These are phyloP conservation scores for Pteronotus mesoamericanus DNA, from an alignment of 2,797 vertebrate genomes.

Conservation along the genomic window DNA sequence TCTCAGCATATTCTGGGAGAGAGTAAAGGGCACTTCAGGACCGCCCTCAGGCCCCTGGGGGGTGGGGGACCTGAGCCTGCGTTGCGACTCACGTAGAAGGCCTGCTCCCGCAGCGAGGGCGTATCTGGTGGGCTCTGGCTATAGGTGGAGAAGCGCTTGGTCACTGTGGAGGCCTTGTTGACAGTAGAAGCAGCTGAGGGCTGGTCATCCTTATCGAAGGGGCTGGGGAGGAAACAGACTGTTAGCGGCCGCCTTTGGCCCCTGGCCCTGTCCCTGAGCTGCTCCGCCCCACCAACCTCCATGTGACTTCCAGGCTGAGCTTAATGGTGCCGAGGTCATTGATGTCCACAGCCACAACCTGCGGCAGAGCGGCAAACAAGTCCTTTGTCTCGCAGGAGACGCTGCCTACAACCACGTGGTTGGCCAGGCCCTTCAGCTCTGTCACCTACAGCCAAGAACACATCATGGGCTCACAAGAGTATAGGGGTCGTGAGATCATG, in stretches of 20 bases:
- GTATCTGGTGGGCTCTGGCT: slow-evolving; percentile 96
- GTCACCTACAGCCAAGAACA: slow-evolving; percentile 86
- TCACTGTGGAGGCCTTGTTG: slow-evolving; percentile 92
- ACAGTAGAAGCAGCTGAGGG: slow-evolving; percentile 89
- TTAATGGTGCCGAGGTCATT: slow-evolving; percentile 98
- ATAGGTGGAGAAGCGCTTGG: slow-evolving; percentile 94
- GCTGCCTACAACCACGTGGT: slow-evolving; percentile 94
- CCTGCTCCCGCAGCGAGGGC: slow-evolving; percentile 93
- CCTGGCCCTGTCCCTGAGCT: neutral
- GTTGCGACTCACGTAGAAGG: slow-evolving; percentile 92
- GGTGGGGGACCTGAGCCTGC: neutral
- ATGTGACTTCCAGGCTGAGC: slow-evolving; percentile 95
- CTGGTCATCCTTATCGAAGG: slow-evolving; percentile 97
- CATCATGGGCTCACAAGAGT: neutral
- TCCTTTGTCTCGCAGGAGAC: slow-evolving; percentile 98
- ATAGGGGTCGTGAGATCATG: neutral
- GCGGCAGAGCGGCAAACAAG: slow-evolving; percentile 92
- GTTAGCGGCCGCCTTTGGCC: neutral
- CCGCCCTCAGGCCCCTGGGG: neutral
- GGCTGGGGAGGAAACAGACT: slow-evolving; percentile 81
- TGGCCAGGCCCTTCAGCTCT: slow-evolving; percentile 95
- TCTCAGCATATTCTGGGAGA: slow-evolving; percentile 90
- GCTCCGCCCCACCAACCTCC: slow-evolving; percentile 89
- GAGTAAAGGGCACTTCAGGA: neutral
- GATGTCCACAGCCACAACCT: slow-evolving; percentile 96